These are phyloP conservation scores for Excalfactoria chinensis DNA, from an alignment of 2,113 vertebrate genomes.

Conservation along the genomic window DNA sequence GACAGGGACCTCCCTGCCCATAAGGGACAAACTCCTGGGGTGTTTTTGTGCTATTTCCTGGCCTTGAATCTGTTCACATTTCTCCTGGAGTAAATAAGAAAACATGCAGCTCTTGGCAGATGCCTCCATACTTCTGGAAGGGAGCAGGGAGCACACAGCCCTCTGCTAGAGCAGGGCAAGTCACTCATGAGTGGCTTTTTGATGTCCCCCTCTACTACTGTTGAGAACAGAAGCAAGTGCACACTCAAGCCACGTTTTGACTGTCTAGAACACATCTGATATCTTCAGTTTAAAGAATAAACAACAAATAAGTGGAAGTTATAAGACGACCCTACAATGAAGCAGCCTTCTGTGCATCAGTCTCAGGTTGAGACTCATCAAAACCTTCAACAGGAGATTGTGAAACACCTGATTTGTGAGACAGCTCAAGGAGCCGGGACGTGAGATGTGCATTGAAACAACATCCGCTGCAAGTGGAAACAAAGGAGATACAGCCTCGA, in stretches of 20 bases:
- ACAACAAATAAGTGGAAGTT: background rate
- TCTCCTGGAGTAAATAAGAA: background rate
- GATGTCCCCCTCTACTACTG: accelerated
- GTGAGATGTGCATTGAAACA: background rate
- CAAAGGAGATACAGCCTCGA: background rate
- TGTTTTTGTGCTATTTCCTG: background rate
- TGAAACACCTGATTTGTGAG: background rate
- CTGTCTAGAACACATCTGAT: background rate
- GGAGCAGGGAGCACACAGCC: background rate
- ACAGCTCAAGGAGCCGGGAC: background rate
- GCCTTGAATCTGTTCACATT: accelerated
- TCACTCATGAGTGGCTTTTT: background rate
- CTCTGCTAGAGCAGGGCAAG: background rate
- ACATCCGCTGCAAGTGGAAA: background rate
- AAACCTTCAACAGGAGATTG: background rate
- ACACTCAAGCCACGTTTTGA: background rate
- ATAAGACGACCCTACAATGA: background rate
- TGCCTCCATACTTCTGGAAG: accelerated
- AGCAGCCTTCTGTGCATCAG: accelerated
- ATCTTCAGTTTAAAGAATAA: background rate
- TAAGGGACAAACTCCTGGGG: background rate
- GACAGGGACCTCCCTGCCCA: background rate
- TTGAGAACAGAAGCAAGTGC: background rate
- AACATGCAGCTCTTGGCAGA: accelerated
- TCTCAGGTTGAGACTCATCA: background rate